These are phyloP conservation scores for Drosophila trichaetosa DNA, from an alignment of 2,888 invertebrate species.

Conservation along the genomic window DNA sequence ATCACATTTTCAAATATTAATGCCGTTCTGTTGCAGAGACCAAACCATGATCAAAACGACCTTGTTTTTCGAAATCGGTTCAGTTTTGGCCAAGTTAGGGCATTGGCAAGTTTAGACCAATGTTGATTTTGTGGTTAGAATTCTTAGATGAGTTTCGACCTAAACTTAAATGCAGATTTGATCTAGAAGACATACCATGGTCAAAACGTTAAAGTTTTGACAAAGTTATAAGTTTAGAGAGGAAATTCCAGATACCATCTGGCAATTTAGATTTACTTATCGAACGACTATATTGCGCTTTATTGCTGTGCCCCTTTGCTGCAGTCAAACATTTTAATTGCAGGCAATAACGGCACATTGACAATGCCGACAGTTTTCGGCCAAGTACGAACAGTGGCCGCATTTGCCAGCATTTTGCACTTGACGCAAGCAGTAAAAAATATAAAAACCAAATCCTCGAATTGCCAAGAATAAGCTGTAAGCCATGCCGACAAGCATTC, in stretches of 20 bases:
- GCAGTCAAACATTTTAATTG: conserved; percentile 39
- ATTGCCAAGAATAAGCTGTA: conserved; percentile 11
- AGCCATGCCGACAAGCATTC: conserved; percentile 3
- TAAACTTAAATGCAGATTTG: neutral
- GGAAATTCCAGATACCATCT: too few relatives aligned
- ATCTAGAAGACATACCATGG: neutral
- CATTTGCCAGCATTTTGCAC: conserved; percentile 38
- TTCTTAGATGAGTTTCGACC: neutral
- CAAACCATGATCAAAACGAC: neutral
- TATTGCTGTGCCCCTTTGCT: conserved; percentile 3
- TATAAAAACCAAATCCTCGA: conserved; percentile 2
- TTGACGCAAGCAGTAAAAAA: conserved; percentile 27
- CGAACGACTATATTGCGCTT: neutral
- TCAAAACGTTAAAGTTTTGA: neutral
- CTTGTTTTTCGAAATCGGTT: neutral
- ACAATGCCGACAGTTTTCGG: conserved; percentile 27
- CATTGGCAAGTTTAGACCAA: neutral
- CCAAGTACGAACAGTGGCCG: conserved; percentile 8
- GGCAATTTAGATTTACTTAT: neutral
- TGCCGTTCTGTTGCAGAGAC: neutral
- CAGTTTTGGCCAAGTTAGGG: neutral
- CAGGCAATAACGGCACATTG: conserved; percentile 35
- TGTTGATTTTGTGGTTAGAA: neutral
- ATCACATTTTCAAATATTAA: neutral
- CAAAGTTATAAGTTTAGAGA: neutral